These are phyloP conservation scores for Erythrocercus mccallii DNA, from an alignment of 2,113 vertebrate species.

Conservation along the genomic window DNA sequence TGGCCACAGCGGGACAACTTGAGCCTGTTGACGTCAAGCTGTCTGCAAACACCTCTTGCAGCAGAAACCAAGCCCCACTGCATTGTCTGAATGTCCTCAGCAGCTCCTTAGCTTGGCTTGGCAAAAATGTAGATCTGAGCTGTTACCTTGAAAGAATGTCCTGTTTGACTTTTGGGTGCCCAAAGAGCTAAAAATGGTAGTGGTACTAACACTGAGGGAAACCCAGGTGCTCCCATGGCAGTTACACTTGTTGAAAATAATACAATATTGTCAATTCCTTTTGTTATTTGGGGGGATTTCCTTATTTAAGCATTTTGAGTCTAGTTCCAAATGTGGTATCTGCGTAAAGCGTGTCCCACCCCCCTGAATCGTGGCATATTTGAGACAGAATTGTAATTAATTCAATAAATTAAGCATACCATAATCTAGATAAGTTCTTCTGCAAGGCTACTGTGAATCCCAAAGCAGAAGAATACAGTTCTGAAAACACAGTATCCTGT, in stretches of 20 bases:
- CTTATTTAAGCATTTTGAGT: background rate
- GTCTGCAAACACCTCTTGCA: background rate
- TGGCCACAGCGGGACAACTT: background rate
- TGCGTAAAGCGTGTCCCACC: background rate
- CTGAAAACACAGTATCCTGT: background rate
- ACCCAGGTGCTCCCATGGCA: background rate
- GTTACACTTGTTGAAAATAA: background rate
- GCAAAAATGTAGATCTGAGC: background rate
- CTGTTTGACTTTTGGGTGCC: background rate
- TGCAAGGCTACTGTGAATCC: background rate
- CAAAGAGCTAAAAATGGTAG: background rate
- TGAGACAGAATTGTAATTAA: background rate
- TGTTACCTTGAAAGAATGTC: background rate
- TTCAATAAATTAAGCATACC: background rate
- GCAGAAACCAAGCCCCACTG: background rate
- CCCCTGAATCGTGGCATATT: background rate
- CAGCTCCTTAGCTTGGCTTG: background rate
- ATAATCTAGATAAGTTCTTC: background rate
- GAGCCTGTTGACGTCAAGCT: background rate
- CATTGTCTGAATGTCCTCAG: background rate
- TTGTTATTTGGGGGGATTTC: background rate
- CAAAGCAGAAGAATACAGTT: background rate
- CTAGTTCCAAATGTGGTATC: background rate
- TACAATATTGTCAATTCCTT: background rate
- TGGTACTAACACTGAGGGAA: fast-evolving